Conservation (phyloP, 2,113 vertebrate species). For the Tylochromis polylepis region DNA sequence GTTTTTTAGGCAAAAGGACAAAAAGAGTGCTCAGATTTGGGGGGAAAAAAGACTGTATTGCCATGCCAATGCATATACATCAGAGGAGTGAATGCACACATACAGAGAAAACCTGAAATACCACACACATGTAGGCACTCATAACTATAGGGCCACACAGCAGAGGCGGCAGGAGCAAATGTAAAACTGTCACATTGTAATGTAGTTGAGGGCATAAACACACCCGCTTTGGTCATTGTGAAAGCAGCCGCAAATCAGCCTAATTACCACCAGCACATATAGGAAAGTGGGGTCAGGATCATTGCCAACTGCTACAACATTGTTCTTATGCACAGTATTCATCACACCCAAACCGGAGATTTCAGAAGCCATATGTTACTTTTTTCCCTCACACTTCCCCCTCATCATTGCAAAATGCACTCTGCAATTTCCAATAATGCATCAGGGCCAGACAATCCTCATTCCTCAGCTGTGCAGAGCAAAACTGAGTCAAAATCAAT, state of each 20-base stretch:
- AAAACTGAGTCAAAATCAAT: constrained; percentile 26
- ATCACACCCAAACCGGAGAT: constrained; percentile 29
- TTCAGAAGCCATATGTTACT: constrained; percentile 13
- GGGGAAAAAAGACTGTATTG: not conserved
- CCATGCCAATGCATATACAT: constrained; percentile 28
- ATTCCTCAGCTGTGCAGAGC: not conserved
- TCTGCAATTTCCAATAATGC: not conserved
- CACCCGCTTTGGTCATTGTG: not conserved
- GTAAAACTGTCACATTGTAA: constrained; percentile 2
- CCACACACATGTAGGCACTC: not conserved
- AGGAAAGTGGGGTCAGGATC: constrained; percentile 31
- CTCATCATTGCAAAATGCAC: constrained; percentile 5
- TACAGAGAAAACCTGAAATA: not conserved
- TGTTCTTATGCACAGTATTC: constrained; percentile 21
- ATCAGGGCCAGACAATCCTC: not conserved
- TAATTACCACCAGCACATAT: constrained; percentile 47
- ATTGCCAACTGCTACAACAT: not conserved
- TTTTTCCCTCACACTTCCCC: not conserved
- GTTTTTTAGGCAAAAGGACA: constrained; percentile 26
- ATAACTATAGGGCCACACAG: constrained; percentile 17
- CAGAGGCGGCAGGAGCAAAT: not conserved
- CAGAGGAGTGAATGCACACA: not conserved
- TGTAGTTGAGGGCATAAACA: constrained; percentile 16
- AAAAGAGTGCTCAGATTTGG: not conserved
- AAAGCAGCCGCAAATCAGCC: not conserved